These are phyloP conservation scores for Porites cylindrica DNA, from an alignment of 92 coral and sea anemone genomes.

Conservation along the genomic window DNA sequence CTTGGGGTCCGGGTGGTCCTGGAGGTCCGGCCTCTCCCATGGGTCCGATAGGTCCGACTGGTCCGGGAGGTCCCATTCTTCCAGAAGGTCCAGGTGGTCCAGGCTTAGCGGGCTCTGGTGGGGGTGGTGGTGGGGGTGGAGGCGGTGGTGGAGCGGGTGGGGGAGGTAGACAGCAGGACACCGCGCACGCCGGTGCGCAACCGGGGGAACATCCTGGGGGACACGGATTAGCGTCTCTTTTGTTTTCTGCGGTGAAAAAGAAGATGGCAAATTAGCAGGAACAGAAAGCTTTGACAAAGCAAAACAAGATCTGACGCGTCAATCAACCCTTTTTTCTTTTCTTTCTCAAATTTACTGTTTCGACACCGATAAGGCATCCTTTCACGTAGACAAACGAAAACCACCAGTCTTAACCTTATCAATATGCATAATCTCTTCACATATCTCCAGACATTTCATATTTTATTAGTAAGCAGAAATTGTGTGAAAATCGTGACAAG, in stretches of 20 bases:
- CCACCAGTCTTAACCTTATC: too few relatives aligned
- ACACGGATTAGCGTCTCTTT: conserved; percentile 98
- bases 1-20: conserved; percentile 98
- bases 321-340: too few relatives aligned
- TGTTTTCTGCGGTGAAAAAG: conserved; percentile 70
- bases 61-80: conserved; percentile 99
- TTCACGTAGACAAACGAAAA: too few relatives aligned
- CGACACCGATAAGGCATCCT: too few relatives aligned
- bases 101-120: conserved; percentile 99
- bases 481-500: too few relatives aligned
- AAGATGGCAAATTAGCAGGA: background rate
- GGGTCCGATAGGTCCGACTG: conserved; percentile 99
- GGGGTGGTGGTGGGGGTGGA: conserved; percentile 99
- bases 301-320: background rate
- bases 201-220: conserved; percentile 97
- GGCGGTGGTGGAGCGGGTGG: conserved; percentile 99
- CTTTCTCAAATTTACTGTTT: too few relatives aligned
- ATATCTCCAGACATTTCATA: too few relatives aligned
- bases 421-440: too few relatives aligned
- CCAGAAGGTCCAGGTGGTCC: conserved; percentile 99
- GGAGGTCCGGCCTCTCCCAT: conserved; percentile 99
- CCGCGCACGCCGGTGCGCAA: conserved; percentile 97
- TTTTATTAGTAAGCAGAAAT: too few relatives aligned
- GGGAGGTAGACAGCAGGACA: conserved; percentile 98
- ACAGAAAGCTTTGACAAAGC: background rate